A percentile compares a stretch with the other conserved stretches of the same genome.
phyloP scores from a whole-genome alignment of 2,113 vertebrate species.

The Aleadryas rufinucha region DNA sequence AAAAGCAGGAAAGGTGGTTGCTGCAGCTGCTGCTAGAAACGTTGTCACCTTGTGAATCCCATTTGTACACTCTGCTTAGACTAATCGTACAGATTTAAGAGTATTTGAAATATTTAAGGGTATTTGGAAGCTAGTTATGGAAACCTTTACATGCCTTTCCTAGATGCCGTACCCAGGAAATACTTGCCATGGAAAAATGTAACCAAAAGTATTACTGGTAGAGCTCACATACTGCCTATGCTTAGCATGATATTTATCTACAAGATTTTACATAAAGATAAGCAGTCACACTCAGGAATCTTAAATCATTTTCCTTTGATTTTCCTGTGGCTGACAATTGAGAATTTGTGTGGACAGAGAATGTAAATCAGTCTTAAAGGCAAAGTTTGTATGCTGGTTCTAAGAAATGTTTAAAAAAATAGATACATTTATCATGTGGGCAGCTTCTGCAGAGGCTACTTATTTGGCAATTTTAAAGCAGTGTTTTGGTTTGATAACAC shows the following conservation, averaged over 20 bases:
- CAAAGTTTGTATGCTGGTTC: not conserved
- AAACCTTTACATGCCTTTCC: not conserved
- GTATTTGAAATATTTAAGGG: not conserved
- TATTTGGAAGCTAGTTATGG: not conserved
- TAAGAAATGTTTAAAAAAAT: not conserved
- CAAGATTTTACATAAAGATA: not conserved
- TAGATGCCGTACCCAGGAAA: not conserved
- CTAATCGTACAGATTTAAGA: not conserved
- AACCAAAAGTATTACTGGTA: not conserved
- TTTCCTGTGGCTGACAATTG: not conserved
- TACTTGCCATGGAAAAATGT: not conserved
- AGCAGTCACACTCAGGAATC: not conserved
- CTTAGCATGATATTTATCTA: not conserved
- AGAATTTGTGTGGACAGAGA: not conserved
- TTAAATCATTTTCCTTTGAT: not conserved
- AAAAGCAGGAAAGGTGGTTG: not conserved
- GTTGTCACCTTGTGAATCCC: not conserved
- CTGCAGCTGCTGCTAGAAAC: constrained; percentile 21
- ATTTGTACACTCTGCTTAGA: not conserved
- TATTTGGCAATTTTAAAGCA: not conserved
- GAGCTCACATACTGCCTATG: not conserved
- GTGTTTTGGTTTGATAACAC: not conserved
- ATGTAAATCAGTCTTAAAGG: not conserved
- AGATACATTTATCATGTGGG: not conserved
- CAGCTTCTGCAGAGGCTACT: not conserved